Percentiles rank a stretch among this genome's conserved stretches.
These are phyloP conservation scores for Vireo griseus DNA, from an alignment of 2,797 vertebrate species.

Conservation along the genomic window DNA sequence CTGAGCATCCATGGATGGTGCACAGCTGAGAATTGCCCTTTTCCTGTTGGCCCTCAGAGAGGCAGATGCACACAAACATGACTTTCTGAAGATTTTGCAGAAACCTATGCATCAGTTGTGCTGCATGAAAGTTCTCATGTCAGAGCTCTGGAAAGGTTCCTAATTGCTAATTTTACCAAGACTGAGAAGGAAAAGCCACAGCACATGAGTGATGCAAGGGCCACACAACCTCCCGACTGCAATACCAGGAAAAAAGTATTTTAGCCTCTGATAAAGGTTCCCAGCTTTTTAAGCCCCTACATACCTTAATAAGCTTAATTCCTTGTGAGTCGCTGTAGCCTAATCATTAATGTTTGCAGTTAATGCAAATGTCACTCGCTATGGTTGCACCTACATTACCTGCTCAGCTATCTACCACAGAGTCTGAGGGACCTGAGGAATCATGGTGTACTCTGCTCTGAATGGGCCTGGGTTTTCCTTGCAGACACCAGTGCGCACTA, in stretches of 20 bases:
- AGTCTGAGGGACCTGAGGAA: neutral
- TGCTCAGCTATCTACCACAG: neutral
- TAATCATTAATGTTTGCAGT: neutral
- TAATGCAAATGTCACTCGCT: neutral
- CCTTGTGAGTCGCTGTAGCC: neutral
- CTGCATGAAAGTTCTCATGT: neutral
- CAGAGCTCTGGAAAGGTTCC: neutral
- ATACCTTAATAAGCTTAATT: neutral
- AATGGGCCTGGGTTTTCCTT: neutral
- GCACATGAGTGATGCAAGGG: neutral
- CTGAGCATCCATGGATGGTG: fast-evolving
- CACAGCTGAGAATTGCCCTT: fast-evolving
- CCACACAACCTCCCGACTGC: neutral
- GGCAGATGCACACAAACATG: fast-evolving
- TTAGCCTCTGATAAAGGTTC: neutral
- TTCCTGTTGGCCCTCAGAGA: neutral
- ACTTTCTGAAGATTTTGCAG: neutral
- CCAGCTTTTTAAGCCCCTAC: neutral
- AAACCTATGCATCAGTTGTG: neutral
- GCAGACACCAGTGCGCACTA: neutral
- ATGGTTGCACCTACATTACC: neutral
- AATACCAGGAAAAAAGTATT: neutral
- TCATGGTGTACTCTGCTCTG: fast-evolving
- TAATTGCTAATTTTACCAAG: neutral
- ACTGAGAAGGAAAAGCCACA: neutral